Percentiles rank a stretch among this genome's conserved stretches.
Evolutionary conservation across 2,888 invertebrate species (phyloP).

Genomic region (Ellobium chinense): DNA sequence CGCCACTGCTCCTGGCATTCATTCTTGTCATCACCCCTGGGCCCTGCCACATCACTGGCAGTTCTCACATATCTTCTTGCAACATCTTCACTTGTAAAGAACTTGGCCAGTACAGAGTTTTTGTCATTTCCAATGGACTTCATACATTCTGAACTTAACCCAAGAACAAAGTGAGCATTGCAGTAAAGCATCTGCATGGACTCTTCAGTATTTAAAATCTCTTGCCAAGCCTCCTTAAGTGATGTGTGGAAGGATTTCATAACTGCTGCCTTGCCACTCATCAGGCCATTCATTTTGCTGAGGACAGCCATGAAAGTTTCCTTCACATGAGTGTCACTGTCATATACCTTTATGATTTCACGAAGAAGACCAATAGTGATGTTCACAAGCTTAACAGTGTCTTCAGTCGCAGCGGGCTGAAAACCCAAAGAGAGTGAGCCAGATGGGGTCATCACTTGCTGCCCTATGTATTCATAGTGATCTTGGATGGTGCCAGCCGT

Average conservation of each 20-base stretch:
- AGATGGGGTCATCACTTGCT: neutral
- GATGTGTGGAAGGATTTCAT: neutral
- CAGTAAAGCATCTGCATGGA: neutral
- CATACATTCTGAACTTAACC: neutral
- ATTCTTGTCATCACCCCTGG: constrained; percentile 16
- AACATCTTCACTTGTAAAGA: neutral
- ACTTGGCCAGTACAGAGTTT: neutral
- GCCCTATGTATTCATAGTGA: neutral
- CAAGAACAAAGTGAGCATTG: constrained; percentile 10
- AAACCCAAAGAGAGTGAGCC: neutral
- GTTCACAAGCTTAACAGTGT: neutral
- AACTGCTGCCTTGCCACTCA: neutral
- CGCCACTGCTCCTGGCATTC: constrained; percentile 5
- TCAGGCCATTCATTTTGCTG: neutral
- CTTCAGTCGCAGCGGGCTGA: neutral
- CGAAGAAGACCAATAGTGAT: neutral
- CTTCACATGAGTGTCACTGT: neutral
- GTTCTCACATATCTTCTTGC: neutral
- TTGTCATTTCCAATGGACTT: neutral
- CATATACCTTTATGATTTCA: neutral
- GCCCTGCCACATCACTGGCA: neutral
- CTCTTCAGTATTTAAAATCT: neutral
- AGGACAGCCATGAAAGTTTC: neutral
- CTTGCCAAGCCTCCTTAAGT: neutral
- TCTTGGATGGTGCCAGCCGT: neutral